Conservation (phyloP, 2,797 vertebrate species). For the Tympanoctomys barrerae region DNA sequence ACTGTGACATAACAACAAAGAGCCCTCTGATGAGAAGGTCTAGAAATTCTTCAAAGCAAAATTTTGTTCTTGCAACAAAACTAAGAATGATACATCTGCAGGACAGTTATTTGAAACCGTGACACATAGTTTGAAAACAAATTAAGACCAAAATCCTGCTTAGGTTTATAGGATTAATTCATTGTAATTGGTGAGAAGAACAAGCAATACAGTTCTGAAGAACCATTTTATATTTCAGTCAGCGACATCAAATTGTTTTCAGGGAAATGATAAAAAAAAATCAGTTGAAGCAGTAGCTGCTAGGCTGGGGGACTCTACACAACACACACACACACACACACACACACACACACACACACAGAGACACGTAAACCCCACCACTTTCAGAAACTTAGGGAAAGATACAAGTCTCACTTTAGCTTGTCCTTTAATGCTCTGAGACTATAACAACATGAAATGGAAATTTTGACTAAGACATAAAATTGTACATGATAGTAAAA, state of each 20-base stretch:
- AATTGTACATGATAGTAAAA: neutral
- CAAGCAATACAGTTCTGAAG: neutral
- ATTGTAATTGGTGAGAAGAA: neutral
- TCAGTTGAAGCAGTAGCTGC: neutral
- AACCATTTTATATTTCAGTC: neutral
- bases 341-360: neutral
- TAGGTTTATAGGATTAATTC: constrained; percentile 34
- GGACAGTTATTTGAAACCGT: neutral
- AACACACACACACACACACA: neutral
- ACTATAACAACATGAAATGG: neutral
- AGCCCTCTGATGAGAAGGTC: neutral
- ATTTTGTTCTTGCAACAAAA: neutral
- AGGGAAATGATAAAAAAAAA: neutral
- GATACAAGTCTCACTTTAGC: neutral
- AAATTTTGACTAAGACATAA: neutral
- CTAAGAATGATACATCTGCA: neutral
- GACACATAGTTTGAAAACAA: constrained; percentile 5
- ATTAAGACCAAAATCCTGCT: neutral
- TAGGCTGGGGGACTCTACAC: neutral
- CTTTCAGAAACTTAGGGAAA: neutral
- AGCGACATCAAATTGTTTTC: neutral
- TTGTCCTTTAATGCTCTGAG: neutral
- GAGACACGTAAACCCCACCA: neutral
- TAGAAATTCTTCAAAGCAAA: constrained; percentile 43
- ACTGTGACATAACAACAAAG: neutral